A percentile compares a stretch with the other conserved stretches of the same genome.
Evolutionary conservation across 2,888 invertebrate species (phyloP).

Genomic region (Dolomedes plantarius): DNA sequence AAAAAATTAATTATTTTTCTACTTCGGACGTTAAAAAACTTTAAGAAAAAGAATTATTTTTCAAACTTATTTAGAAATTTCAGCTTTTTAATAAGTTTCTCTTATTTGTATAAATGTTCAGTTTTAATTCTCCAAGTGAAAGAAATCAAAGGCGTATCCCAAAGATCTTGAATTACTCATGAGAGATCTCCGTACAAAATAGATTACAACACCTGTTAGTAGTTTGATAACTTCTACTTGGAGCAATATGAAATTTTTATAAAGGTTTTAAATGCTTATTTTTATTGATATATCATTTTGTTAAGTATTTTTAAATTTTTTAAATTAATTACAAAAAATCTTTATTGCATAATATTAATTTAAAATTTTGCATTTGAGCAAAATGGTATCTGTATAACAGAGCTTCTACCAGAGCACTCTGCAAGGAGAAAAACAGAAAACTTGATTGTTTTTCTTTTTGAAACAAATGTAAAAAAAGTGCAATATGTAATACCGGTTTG

Average conservation of each 20-base stretch:
- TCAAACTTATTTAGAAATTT: not conserved
- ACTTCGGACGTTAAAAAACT: too few species aligned
- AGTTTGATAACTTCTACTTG: too few species aligned
- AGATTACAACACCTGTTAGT: too few species aligned
- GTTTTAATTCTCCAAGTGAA: not conserved
- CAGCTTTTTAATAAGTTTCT: not conserved
- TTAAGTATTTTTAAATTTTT: not conserved
- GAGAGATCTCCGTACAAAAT: too few species aligned
- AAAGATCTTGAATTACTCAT: too few species aligned
- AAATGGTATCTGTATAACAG: conserved; percentile 33
- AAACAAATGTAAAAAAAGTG: conserved; percentile 30
- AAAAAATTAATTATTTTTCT: too few species aligned
- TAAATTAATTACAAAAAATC: too few species aligned
- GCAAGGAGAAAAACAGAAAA: not conserved
- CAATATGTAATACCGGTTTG: conserved; percentile 63
- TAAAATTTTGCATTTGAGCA: not conserved
- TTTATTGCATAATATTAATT: not conserved
- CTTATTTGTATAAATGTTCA: not conserved
- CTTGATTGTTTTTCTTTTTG: not conserved
- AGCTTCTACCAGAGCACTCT: conserved; percentile 19
- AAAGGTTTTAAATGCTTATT: not conserved
- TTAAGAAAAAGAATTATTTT: too few species aligned
- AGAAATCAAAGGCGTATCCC: too few species aligned
- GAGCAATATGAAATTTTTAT: too few species aligned
- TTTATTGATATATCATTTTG: not conserved